Percentiles rank a stretch among this genome's conserved stretches.
Evolutionary conservation across 2,888 invertebrate genomes (phyloP).

Genomic region (Troides aeacus): DNA sequence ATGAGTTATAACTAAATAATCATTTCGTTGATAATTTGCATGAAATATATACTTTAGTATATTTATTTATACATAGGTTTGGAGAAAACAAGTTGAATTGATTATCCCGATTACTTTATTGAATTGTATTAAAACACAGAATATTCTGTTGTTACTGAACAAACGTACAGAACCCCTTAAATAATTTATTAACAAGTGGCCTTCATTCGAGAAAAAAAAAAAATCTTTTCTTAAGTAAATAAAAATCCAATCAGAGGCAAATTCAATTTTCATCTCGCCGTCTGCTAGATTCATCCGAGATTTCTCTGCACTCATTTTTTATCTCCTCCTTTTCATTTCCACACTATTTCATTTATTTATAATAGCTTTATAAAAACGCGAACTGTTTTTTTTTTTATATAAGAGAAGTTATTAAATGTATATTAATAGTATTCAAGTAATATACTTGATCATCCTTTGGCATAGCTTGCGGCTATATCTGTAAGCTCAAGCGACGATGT

Average conservation of each 20-base stretch:
- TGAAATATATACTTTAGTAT: too few relatives aligned
- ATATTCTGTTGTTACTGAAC: constrained; percentile 31
- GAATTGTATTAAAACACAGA: too few relatives aligned
- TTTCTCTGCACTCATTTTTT: constrained; percentile 61
- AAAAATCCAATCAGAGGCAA: constrained; percentile 79
- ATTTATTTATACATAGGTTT: too few relatives aligned
- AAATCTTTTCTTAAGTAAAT: constrained; percentile 81
- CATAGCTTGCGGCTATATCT: too few relatives aligned
- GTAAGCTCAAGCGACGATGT: too few relatives aligned
- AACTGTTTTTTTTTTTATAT: not conserved
- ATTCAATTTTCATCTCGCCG: constrained; percentile 79
- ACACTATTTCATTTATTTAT: constrained; percentile 19
- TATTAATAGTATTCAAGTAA: too few relatives aligned
- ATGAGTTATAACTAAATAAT: too few relatives aligned
- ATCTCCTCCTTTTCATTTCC: constrained; percentile 50
- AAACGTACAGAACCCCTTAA: constrained; percentile 43
- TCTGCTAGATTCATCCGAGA: constrained; percentile 67
- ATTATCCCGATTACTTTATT: too few relatives aligned
- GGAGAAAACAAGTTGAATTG: too few relatives aligned
- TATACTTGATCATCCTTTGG: too few relatives aligned
- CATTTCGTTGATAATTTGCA: too few relatives aligned
- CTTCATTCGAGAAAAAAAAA: constrained; percentile 49
- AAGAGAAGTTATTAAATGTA: too few relatives aligned
- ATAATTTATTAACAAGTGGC: constrained; percentile 75
- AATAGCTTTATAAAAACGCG: constrained; percentile 10